These are phyloP conservation scores for Petrolisthes cinctipes DNA, from an alignment of 2,888 invertebrate species.

Conservation along the genomic window DNA sequence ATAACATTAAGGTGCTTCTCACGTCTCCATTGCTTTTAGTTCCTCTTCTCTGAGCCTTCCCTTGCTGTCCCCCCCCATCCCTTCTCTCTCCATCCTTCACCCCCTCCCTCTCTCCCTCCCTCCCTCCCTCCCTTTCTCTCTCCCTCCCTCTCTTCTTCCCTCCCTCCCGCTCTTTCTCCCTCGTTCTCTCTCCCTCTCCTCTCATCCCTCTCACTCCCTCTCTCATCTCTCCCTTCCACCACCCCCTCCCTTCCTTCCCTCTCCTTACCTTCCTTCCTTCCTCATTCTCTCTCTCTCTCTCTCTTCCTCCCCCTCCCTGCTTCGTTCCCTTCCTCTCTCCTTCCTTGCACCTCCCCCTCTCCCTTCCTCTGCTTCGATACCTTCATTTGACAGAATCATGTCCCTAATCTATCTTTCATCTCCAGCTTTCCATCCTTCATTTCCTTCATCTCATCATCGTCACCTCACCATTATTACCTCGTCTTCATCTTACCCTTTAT, in stretches of 20 bases:
- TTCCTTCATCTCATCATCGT: too few species aligned
- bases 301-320: not conserved
- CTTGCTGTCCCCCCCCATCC: not conserved
- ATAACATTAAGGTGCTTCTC: not conserved
- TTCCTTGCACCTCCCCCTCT: too few species aligned
- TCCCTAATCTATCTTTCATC: too few species aligned
- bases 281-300: not conserved
- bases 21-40: not conserved
- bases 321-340: too few species aligned
- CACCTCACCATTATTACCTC: too few species aligned
- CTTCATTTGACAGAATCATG: too few species aligned
- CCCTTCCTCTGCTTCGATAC: too few species aligned
- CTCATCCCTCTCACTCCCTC: not conserved
- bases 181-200: not conserved
- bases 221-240: too few species aligned
- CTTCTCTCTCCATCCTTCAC: not conserved
- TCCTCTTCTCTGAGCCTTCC: not conserved
- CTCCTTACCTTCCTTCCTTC: not conserved
- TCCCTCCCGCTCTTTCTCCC: not conserved
- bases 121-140: not conserved
- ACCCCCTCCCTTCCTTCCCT: too few species aligned
- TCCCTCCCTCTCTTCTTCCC: not conserved
- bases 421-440: too few species aligned
- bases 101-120: not conserved
- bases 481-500: too few species aligned